These are phyloP conservation scores for Heliconius ethilla DNA, from an alignment of 2,888 invertebrate species.

Conservation along the genomic window DNA sequence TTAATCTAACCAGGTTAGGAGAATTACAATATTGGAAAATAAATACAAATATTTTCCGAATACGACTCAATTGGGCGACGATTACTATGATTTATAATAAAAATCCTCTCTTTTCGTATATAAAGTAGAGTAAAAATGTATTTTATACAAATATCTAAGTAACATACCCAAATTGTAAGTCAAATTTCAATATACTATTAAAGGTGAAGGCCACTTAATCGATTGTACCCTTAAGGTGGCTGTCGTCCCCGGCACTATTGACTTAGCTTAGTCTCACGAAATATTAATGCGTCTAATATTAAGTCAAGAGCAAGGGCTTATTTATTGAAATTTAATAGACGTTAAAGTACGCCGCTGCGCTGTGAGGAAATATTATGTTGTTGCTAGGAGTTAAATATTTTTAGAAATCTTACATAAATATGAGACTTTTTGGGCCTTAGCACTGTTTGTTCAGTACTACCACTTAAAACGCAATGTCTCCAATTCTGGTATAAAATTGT, in stretches of 20 bases:
- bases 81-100: too few relatives aligned
- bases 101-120: too few relatives aligned
- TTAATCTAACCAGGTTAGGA: too few relatives aligned
- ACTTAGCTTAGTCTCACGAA: slow-evolving; percentile 12
- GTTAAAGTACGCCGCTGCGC: not conserved
- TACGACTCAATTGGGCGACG: too few relatives aligned
- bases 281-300: slow-evolving; percentile 16
- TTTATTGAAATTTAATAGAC: slow-evolving; percentile 1
- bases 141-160: not conserved
- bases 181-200: slow-evolving; percentile 7
- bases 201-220: slow-evolving; percentile 19
- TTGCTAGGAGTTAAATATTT: not conserved
- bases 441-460: too few relatives aligned
- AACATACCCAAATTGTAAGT: not conserved
- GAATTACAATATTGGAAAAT: too few relatives aligned
- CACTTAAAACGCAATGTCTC: too few relatives aligned
- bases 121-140: too few relatives aligned
- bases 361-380: not conserved
- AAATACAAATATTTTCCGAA: too few relatives aligned
- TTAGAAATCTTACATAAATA: too few relatives aligned
- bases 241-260: slow-evolving; percentile 15
- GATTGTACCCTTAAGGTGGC: slow-evolving; percentile 14
- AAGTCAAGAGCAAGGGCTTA: not conserved
- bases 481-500: too few relatives aligned
- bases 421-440: too few relatives aligned